Conservation (phyloP, 2,888 invertebrate species). For the Rhingia rostrata region DNA sequence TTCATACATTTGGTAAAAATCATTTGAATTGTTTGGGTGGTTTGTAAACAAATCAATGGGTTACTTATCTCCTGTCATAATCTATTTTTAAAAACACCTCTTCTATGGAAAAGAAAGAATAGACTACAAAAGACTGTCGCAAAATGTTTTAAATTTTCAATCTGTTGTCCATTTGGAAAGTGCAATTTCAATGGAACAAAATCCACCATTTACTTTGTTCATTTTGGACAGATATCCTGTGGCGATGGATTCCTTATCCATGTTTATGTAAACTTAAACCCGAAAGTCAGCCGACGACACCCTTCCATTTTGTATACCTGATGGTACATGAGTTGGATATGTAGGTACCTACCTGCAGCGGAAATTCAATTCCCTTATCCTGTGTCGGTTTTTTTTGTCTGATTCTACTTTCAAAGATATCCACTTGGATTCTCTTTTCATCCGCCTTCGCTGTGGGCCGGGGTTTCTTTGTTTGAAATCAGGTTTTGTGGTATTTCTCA, state of each 20-base stretch:
- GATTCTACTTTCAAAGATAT: not conserved
- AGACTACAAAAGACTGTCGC: no score
- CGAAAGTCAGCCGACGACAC: not conserved
- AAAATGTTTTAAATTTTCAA: not conserved
- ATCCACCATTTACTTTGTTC: conserved; percentile 38
- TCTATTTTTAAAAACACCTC: not conserved
- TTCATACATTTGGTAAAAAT: no score
- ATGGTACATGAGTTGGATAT: not conserved
- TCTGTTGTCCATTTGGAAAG: conserved; percentile 2
- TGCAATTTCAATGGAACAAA: conserved; percentile 21
- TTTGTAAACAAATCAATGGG: not conserved
- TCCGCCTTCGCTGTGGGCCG: conserved; percentile 18
- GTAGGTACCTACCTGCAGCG: conserved; percentile 10
- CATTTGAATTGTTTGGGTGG: no score
- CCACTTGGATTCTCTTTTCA: conserved; percentile 27
- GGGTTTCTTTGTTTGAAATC: conserved; percentile 69
- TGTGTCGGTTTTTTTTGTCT: not conserved
- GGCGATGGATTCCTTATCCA: conserved; percentile 14
- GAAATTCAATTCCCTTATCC: conserved; percentile 48
- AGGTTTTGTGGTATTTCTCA: conserved; percentile 60
- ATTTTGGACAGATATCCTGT: conserved; percentile 41
- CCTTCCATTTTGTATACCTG: not conserved
- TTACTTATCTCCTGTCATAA: not conserved
- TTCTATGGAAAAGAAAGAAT: not conserved
- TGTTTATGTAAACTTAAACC: conserved; percentile 1